Evolutionary conservation across 2,113 vertebrate species (phyloP), one percentile per base, ranked within the genome.

Genomic region (Sylvicapra grimmia): DNA sequence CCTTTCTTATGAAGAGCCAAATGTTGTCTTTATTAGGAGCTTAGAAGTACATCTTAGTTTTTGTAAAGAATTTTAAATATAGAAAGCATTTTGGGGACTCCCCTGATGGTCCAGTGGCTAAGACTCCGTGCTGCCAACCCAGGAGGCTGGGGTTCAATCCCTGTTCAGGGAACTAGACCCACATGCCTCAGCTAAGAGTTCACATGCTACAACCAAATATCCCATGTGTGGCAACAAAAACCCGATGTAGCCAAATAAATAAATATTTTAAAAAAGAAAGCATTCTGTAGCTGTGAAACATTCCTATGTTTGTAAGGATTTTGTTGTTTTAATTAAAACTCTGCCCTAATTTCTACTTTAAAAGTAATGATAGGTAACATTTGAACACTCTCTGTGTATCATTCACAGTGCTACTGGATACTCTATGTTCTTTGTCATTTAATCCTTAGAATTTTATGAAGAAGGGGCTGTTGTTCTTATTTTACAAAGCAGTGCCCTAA

Each of bases 311-410:
- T 59, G 15, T 83, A 49, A 82, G n/a, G 18, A 56, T 91, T 56
- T 93, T 65, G 51, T 36, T 77, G 31, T 72, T 83, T 87, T 84
- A 89, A 90, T 90, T 40, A 89, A 79, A 97, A 93, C 21, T 90
- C 87, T 90, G 10, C 51, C 63, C 91, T 53, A 58, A 53, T 93
- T 95, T 95, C 87, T 92, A 12, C 77, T 96, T 92, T 91, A 82
- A 86, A 49, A 68, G 83, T 83, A 82, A 80, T 27, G 16, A 18
- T 31, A 33, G 89, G 14, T 90, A n/a, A 82, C 31, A 5, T 36
- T 79, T 80, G 31, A 87, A 19, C 83, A 23, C 33, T n/a, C 40
- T 25, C 15, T 33, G 11, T 59, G 12, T 10, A 6, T 49, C 19
- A 14, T 25, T 23, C 12, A 8, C 6, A 14, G 44, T 84, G 33